phyloP scores from a whole-genome alignment of 1,140 invertebrate genomes.

The Gerris buenoi region DNA sequence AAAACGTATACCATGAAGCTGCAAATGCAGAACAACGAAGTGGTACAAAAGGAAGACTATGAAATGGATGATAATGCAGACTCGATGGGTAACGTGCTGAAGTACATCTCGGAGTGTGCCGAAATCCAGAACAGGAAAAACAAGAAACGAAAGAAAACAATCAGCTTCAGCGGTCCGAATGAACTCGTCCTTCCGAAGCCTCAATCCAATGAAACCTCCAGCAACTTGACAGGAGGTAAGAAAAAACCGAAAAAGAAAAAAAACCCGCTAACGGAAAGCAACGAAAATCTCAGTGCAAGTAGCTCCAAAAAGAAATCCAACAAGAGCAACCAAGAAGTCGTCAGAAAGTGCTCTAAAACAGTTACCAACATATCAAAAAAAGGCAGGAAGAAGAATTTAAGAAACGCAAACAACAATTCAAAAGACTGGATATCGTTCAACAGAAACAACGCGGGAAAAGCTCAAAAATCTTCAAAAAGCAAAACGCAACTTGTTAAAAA shows the following conservation, averaged over 20 bases:
- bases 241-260: neutral
- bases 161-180: neutral
- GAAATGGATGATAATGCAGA: too few relatives aligned
- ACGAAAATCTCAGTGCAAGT: neutral
- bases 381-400: neutral
- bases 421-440: neutral
- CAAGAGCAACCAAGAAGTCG: neutral
- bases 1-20: too few relatives aligned
- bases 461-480: neutral
- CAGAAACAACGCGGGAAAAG: neutral
- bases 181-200: neutral
- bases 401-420: neutral
- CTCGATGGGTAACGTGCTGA: neutral
- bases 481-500: too few relatives aligned
- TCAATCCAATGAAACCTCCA: neutral
- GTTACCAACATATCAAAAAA: neutral
- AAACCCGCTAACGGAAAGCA: neutral
- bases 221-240: neutral
- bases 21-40: too few relatives aligned
- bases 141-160: neutral
- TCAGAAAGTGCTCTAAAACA: neutral
- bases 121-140: neutral
- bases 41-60: too few relatives aligned
- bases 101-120: neutral
- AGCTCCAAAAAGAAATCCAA: neutral